Evolutionary conservation across 1,140 invertebrate genomes (phyloP).

Genomic region (Drosophila sulfurigaster): DNA sequence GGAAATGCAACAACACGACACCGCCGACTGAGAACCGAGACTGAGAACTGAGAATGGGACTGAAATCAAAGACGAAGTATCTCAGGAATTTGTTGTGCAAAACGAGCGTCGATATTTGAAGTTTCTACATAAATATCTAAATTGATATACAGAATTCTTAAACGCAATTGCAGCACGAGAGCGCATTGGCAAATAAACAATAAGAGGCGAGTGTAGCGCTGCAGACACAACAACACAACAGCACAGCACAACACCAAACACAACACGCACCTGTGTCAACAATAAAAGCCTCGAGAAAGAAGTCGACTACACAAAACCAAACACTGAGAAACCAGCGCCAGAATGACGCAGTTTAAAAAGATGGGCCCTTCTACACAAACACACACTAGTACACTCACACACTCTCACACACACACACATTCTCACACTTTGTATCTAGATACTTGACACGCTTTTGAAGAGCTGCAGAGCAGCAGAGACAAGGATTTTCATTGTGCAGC

Average conservation of each 20-base stretch:
- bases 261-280: constrained; percentile 76
- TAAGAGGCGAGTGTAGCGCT: constrained; percentile 29
- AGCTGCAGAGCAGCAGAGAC: constrained; percentile 44
- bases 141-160: constrained; percentile 19
- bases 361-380: constrained; percentile 33
- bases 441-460: constrained; percentile 76
- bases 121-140: background rate
- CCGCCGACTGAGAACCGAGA: background rate
- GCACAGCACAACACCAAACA: constrained; percentile 21
- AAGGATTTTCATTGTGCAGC: constrained; percentile 72
- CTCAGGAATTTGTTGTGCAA: background rate
- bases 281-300: constrained; percentile 60
- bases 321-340: constrained; percentile 42
- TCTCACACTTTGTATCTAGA: constrained; percentile 57
- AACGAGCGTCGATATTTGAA: background rate
- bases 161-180: constrained; percentile 65
- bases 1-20: constrained; percentile 8
- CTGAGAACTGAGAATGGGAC: background rate
- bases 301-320: constrained; percentile 66
- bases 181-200: constrained; percentile 56
- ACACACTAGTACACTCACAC: background rate
- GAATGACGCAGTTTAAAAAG: constrained; percentile 50
- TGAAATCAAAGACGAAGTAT: background rate
- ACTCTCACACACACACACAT: constrained; percentile 2
- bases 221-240: constrained; percentile 19